These are phyloP conservation scores for Amiota communis DNA, from an alignment of 2,888 invertebrate species.

Conservation along the genomic window DNA sequence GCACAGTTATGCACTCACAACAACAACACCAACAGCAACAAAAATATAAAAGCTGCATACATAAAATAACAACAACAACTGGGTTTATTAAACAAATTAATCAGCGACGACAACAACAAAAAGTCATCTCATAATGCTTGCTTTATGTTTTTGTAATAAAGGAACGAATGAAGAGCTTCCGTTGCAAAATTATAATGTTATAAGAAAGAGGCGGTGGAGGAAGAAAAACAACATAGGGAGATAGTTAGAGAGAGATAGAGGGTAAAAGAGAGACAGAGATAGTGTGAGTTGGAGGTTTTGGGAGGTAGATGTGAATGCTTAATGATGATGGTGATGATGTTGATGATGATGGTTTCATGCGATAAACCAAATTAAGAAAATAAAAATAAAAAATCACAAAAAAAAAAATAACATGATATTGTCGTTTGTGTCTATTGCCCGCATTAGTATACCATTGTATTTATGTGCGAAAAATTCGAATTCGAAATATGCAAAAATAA, in stretches of 20 bases:
- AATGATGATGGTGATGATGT: not conserved
- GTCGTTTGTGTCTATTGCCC: too few species aligned
- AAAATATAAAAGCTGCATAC: not conserved
- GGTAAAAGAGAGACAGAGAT: too few species aligned
- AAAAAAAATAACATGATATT: too few species aligned
- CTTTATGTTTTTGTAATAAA: conserved; percentile 17
- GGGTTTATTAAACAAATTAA: conserved; percentile 26
- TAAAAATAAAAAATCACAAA: too few species aligned
- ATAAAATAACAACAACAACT: conserved; percentile 5
- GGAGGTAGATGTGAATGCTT: too few species aligned
- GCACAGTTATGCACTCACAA: conserved; percentile 21
- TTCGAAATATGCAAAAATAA: too few species aligned
- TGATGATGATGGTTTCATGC: conserved; percentile 2
- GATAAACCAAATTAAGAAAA: not conserved
- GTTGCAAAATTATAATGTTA: conserved; percentile 3
- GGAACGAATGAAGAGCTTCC: conserved; percentile 8
- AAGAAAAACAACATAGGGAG: not conserved
- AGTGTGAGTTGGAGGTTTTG: too few species aligned
- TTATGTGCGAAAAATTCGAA: too few species aligned
- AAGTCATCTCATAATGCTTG: not conserved
- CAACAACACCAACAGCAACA: not conserved
- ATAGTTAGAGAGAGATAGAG: too few species aligned
- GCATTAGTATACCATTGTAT: too few species aligned
- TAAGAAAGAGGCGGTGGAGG: not conserved
- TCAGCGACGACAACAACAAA: conserved; percentile 21